These are phyloP conservation scores for Danio choprae DNA, from an alignment of 2,797 vertebrate genomes.

Conservation along the genomic window DNA sequence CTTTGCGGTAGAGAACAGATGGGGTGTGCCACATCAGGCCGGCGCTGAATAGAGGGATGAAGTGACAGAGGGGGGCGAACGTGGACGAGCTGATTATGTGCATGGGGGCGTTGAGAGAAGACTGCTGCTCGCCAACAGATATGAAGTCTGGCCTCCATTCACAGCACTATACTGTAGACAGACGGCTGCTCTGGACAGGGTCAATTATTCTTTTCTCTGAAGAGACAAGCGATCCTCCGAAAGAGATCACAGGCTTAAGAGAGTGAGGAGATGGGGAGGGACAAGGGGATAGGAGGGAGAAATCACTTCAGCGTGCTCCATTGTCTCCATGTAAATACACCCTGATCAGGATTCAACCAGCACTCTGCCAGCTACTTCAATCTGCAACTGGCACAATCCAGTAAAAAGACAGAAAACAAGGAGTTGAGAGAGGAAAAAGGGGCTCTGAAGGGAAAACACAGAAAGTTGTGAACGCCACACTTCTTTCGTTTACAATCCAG, in stretches of 20 bases:
- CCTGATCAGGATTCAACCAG: constrained; percentile 82
- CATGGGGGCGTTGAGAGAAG: constrained; percentile 61
- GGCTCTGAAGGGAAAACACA: constrained; percentile 11
- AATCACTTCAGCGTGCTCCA: constrained; percentile 74
- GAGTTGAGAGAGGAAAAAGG: constrained; percentile 3
- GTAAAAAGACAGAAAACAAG: constrained; percentile 26
- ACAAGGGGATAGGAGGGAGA: constrained; percentile 49
- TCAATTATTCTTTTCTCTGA: constrained; percentile 67
- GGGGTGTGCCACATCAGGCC: constrained; percentile 51
- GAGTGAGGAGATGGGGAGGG: constrained; percentile 67
- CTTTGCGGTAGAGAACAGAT: constrained; percentile 54
- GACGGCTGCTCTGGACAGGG: constrained; percentile 62
- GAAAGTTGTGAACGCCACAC: constrained; percentile 19
- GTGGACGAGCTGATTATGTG: constrained; percentile 56
- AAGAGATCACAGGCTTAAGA: constrained; percentile 66
- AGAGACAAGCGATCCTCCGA: constrained; percentile 66
- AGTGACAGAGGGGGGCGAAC: constrained; percentile 47
- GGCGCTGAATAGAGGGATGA: constrained; percentile 55
- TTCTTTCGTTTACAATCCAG: constrained; percentile 20
- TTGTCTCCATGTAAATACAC: constrained; percentile 81
- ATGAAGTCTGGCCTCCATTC: constrained; percentile 76
- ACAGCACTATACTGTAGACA: constrained; percentile 70
- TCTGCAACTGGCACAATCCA: constrained; percentile 63
- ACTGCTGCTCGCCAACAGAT: constrained; percentile 63
- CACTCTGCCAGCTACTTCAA: constrained; percentile 74